Percentiles rank a stretch among this genome's conserved stretches.
Evolutionary conservation across 2,113 vertebrate species (phyloP).

Genomic region (Elephantulus edwardii): DNA sequence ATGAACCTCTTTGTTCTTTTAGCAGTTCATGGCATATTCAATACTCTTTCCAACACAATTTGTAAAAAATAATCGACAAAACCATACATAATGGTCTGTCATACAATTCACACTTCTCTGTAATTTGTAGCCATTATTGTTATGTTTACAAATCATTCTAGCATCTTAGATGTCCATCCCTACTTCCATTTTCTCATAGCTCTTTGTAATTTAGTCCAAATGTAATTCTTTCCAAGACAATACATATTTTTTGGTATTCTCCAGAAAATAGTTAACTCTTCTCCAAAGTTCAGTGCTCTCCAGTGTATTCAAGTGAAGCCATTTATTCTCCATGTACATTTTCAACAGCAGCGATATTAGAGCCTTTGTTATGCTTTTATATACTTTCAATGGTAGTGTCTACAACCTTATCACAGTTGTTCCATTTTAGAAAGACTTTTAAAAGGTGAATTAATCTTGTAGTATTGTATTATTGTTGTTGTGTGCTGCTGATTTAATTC

Average conservation of each 20-base stretch:
- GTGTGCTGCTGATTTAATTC: neutral
- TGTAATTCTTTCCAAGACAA: neutral
- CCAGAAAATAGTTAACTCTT: neutral
- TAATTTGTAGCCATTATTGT: too few relatives aligned
- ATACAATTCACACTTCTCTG: too few relatives aligned
- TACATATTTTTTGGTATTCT: neutral
- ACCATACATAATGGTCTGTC: neutral
- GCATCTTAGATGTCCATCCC: too few relatives aligned
- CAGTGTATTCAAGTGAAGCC: neutral
- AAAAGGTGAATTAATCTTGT: neutral
- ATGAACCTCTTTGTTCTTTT: too few relatives aligned
- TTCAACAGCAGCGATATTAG: neutral
- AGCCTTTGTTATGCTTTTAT: neutral
- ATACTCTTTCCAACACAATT: too few relatives aligned
- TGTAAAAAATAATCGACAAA: too few relatives aligned
- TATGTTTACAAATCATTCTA: neutral
- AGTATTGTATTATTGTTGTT: neutral
- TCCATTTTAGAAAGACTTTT: neutral
- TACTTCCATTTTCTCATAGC: neutral
- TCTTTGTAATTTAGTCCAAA: conserved; percentile 13
- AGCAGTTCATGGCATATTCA: too few relatives aligned
- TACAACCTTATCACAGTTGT: neutral
- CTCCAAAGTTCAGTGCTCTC: neutral
- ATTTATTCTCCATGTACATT: neutral
- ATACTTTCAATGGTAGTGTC: neutral